phyloP scores from a whole-genome alignment of 2,888 invertebrate species.

The Drosophila subsilvestris region DNA sequence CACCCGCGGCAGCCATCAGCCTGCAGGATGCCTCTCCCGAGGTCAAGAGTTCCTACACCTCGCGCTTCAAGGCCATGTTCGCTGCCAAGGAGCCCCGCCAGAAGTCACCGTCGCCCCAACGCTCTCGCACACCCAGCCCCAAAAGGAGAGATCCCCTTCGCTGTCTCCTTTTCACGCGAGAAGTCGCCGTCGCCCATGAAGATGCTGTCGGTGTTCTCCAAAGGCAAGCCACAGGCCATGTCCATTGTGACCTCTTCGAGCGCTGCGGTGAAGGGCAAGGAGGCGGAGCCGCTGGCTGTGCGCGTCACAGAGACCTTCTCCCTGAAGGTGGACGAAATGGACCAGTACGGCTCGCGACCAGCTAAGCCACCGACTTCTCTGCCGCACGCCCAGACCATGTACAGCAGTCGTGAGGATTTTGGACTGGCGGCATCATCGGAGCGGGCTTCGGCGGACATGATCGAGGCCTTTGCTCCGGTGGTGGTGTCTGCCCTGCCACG shows the following conservation, averaged over 20 bases:
- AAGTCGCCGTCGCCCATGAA: conserved; percentile 69
- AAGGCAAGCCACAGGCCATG: conserved; percentile 67
- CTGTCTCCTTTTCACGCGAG: conserved; percentile 38
- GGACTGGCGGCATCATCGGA: conserved; percentile 55
- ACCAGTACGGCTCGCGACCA: conserved; percentile 80
- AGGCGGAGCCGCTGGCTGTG: conserved; percentile 75
- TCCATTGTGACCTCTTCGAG: conserved; percentile 69
- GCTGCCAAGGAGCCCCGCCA: conserved; percentile 61
- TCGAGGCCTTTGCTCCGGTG: conserved; percentile 80
- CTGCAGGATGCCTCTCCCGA: conserved; percentile 64
- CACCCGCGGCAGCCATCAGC: conserved; percentile 39
- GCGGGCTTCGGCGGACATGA: conserved; percentile 60
- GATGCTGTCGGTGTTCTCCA: conserved; percentile 70
- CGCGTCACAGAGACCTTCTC: conserved; percentile 83
- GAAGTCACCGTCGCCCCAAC: conserved; percentile 61
- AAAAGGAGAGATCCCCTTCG: conserved; percentile 52
- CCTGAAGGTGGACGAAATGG: conserved; percentile 83
- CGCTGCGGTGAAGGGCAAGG: conserved; percentile 68
- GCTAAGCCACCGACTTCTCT: conserved; percentile 60
- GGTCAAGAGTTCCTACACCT: conserved; percentile 77
- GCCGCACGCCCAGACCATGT: conserved; percentile 67
- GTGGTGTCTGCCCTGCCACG: conserved; percentile 66
- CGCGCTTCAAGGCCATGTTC: conserved; percentile 81
- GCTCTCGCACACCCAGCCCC: conserved; percentile 66
- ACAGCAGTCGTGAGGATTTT: conserved; percentile 80